Evolutionary conservation across 92 coral and sea anemone species (phyloP), one percentile per base, ranked within the genome.

Genomic region (Scolanthus callimorphus): DNA sequence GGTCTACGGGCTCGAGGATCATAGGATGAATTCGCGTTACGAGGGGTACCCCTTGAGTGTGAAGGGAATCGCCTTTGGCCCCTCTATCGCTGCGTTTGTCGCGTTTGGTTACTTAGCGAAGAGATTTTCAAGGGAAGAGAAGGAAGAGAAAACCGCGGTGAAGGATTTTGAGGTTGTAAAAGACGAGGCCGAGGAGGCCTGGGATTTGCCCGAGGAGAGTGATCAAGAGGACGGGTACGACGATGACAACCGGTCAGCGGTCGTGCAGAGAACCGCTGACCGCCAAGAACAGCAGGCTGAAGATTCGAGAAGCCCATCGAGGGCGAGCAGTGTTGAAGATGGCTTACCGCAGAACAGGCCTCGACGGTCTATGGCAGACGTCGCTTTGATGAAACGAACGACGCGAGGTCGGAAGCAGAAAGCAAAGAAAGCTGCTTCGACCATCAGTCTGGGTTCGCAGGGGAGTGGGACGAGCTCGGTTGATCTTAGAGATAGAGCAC

Each of bases 21-120:
- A 73, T 37, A 72, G 75, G 39, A 88, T 85, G 67, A 88, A 88
- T 43, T 88, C 96, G 12, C 67, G 81, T 55, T 83, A 72, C 49
- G 17, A 31, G 2, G 90, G 90, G 3, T 74, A 58, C 26, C 60
- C 86, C 2, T 62, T 88, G 27, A 65, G 81, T 10, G 58, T 75
- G 22, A 88, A 88, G 43, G 90, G 96, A 3, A 83, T 80, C 13
- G 96, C 96, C n/a, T 88, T 88, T 29, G 63, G 80, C 10, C 96
- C 96, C 1, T 88, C 96, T 1, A 50, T 88, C 31, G 39, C 55
- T 25, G 78, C 74, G 57, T 88, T 88, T 28, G 73, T 67, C 4
- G 31, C 62, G 59, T 88, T 88, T 74, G 96, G 90, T 17, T 78
- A 70, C 39, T 47, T 88, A 1, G 75, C 83, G 41, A 88, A 88